Base-by-base conservation (phyloP, 2,888 invertebrate genomes). In the Eutolmus rufibarbis region DNA sequence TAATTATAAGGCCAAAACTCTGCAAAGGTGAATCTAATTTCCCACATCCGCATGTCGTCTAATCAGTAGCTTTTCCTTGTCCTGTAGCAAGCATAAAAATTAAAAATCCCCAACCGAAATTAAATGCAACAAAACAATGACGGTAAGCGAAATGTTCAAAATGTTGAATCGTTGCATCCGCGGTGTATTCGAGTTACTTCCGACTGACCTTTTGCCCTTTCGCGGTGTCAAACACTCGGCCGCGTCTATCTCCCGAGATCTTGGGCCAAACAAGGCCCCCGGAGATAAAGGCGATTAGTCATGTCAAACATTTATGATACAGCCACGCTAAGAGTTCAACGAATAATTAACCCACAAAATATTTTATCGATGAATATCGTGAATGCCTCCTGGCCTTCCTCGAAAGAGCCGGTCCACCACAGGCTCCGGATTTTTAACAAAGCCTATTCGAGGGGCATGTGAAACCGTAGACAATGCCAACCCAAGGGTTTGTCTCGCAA, bases 291-390 rank as follows among this genome's bases (percentile, higher is more conserved):
- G 66, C 66, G 66, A 66, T 66, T 66, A 66, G 66, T 66, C 66
- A 66, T 66, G 66, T 66, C 66, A 66, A 66, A 66, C 66, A 66
- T 66, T 66, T 66, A 66, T 66, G 28, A 66, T 66, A 66, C 66
- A 28, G 28, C 23, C 66, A 66, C 23, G 66, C 66, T 23, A 23
- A 66, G 14, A 66, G 66, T 66, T 66, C 66, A 66, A 66, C 9
- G 66, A 66, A 66, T 66, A 78, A 78, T 78, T 78, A 78, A 78
- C 40, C 78, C 78, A 78, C 43, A 40, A 78, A 78, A 78, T 78
- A 78, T 78, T 78, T 78, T 78, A 78, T 78, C 43, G 78, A 43
- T 43, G 78, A 78, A 78, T 78, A 78, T 78, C 78, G 78, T 78
- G 78, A 78, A 78, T 78, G 78, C 78, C 78, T 78, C 19, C 37